These are phyloP conservation scores for Cynocephalus volans DNA, from an alignment of 2,113 vertebrate species.

Conservation along the genomic window DNA sequence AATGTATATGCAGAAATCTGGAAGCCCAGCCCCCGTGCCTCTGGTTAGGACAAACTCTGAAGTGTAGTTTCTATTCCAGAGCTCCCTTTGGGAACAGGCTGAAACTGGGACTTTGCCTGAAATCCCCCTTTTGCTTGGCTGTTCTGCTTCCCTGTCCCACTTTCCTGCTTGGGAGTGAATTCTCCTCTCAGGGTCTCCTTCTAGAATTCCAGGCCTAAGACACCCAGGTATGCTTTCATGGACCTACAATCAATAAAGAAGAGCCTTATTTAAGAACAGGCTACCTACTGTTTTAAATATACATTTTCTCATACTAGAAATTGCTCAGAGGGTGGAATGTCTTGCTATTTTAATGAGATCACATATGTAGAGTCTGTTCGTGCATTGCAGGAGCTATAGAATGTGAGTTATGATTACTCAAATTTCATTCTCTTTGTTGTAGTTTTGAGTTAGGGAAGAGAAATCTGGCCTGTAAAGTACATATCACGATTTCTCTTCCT, in stretches of 20 bases:
- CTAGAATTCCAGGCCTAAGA: not conserved
- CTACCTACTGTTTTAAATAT: not conserved
- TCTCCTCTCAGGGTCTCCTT: not conserved
- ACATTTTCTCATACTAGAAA: not conserved
- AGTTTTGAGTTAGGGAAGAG: slow-evolving; percentile 34
- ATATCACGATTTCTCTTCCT: not conserved
- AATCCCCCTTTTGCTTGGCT: not conserved
- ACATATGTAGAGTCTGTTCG: not conserved
- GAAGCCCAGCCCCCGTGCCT: fast-evolving
- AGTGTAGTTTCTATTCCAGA: not conserved
- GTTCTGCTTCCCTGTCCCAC: not conserved
- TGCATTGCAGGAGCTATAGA: not conserved
- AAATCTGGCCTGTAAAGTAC: not conserved
- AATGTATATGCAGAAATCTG: not conserved
- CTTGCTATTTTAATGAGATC: slow-evolving; percentile 12
- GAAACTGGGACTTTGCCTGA: not conserved
- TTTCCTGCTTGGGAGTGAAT: not conserved
- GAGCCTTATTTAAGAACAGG: not conserved
- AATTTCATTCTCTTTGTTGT: not conserved
- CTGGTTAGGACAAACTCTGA: not conserved
- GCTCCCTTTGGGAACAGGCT: not conserved
- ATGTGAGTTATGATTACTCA: not conserved
- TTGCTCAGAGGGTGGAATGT: not conserved
- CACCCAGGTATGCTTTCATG: not conserved
- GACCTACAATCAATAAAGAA: not conserved